Evolutionary conservation across 2,888 invertebrate genomes (phyloP).

Genomic region (Biston betularia): DNA sequence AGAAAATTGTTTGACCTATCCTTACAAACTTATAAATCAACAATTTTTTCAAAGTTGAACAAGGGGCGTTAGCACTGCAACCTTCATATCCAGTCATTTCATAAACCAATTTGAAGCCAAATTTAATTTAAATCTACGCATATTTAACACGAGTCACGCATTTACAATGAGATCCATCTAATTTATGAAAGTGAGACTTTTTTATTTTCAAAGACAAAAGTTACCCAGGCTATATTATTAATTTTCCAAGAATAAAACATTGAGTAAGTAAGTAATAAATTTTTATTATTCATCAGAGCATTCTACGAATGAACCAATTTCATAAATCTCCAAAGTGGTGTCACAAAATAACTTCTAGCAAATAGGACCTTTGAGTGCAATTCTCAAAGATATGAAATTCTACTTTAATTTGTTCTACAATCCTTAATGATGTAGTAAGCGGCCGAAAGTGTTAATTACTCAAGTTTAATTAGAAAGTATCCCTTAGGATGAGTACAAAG

Average conservation of each 20-base stretch:
- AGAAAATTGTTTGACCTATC: neutral
- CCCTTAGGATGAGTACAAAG: conserved; percentile 52
- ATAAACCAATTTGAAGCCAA: conserved; percentile 16
- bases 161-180: conserved; percentile 32
- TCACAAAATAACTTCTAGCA: conserved; percentile 14
- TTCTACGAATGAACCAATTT: conserved; percentile 7
- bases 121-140: conserved; percentile 28
- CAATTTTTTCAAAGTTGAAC: neutral
- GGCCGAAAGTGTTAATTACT: conserved; percentile 51
- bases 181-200: conserved; percentile 30
- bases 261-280: conserved; percentile 10
- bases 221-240: conserved; percentile 22
- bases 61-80: conserved; percentile 13
- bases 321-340: conserved; percentile 18
- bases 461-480: conserved; percentile 55
- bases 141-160: conserved; percentile 30
- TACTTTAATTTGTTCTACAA: conserved; percentile 33
- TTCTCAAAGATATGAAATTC: conserved; percentile 27
- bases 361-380: conserved; percentile 22
- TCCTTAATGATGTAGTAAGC: conserved; percentile 30
- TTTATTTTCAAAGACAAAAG: conserved; percentile 22
- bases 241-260: conserved; percentile 22
- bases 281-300: conserved; percentile 22
- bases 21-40: conserved; percentile 8
- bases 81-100: conserved; percentile 21